Percentiles rank a stretch among this genome's conserved stretches.
These are phyloP conservation scores for Boulengeromyrus knoepffleri DNA, from an alignment of 2,113 vertebrate genomes.

Conservation along the genomic window DNA sequence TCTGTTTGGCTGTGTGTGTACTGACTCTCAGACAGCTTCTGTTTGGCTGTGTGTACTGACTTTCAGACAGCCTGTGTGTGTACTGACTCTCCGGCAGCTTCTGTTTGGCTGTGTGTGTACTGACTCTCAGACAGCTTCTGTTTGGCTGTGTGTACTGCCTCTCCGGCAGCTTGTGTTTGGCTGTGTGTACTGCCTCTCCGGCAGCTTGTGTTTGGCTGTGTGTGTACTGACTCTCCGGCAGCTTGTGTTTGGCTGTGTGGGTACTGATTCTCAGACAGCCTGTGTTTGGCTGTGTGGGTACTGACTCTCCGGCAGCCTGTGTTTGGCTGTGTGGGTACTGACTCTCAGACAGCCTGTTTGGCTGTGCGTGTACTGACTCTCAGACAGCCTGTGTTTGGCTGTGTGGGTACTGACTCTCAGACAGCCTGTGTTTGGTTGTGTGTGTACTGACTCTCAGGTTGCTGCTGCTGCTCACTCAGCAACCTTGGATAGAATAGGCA, in stretches of 20 bases:
- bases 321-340: too few relatives aligned
- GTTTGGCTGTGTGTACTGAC: too few relatives aligned
- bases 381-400: not conserved
- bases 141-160: too few relatives aligned
- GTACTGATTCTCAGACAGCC: too few relatives aligned
- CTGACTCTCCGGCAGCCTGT: too few relatives aligned
- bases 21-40: too few relatives aligned
- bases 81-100: not conserved
- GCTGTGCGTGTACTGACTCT: not conserved
- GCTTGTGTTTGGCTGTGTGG: too few relatives aligned
- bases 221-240: not conserved
- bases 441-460: not conserved
- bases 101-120: not conserved
- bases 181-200: not conserved
- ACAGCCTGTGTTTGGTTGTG: too few relatives aligned
- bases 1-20: too few relatives aligned
- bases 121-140: too few relatives aligned
- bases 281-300: not conserved
- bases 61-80: not conserved
- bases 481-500: not conserved
- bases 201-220: not conserved
- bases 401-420: not conserved
- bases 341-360: not conserved
- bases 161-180: not conserved
- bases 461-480: not conserved